These are phyloP conservation scores for Thera britannica DNA, from an alignment of 2,888 invertebrate species.

Conservation along the genomic window DNA sequence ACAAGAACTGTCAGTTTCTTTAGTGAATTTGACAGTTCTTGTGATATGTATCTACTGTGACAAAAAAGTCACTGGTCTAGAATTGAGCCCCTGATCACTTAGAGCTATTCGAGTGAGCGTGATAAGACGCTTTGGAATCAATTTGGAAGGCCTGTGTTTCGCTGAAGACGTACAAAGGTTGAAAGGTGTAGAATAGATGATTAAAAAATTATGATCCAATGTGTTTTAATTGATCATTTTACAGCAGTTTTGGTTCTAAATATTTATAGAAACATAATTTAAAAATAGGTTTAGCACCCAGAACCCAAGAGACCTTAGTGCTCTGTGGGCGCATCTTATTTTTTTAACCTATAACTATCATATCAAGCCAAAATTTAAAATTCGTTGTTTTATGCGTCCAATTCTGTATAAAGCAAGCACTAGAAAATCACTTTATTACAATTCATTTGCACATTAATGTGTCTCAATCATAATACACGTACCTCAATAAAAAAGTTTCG, in stretches of 20 bases:
- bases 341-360: neutral
- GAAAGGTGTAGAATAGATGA: too few relatives aligned
- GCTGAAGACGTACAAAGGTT: too few relatives aligned
- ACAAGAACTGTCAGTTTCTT: too few relatives aligned
- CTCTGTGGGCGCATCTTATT: neutral
- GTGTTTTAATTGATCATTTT: neutral
- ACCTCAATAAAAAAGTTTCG: neutral
- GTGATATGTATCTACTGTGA: too few relatives aligned
- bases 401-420: constrained; percentile 12
- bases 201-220: too few relatives aligned
- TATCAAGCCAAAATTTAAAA: constrained; percentile 22
- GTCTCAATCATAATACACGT: neutral
- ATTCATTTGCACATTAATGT: too few relatives aligned
- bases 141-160: too few relatives aligned
- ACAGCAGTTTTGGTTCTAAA: neutral
- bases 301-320: neutral
- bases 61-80: too few relatives aligned
- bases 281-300: neutral
- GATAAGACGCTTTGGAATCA: too few relatives aligned
- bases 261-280: neutral
- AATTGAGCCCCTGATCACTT: too few relatives aligned
- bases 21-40: too few relatives aligned
- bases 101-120: too few relatives aligned
- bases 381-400: constrained; percentile 24
- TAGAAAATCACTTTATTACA: neutral